Evolutionary conservation across 2,888 invertebrate species (phyloP).

Genomic region (Eupithecia pulchellata): DNA sequence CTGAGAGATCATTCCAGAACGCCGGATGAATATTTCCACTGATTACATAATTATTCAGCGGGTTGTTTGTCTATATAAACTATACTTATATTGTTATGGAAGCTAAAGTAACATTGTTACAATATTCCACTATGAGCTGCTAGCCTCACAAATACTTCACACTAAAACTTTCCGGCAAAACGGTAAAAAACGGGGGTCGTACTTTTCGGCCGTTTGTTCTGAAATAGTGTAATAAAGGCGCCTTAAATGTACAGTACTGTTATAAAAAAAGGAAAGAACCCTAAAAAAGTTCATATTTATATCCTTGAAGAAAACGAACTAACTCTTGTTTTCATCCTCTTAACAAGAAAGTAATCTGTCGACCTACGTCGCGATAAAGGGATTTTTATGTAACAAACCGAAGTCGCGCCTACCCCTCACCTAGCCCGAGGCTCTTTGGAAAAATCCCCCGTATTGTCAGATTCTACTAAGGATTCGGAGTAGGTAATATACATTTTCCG

Average conservation of each 20-base stretch:
- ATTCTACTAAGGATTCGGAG: conserved; percentile 78
- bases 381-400: conserved; percentile 84
- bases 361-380: conserved; percentile 82
- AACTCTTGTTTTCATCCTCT: conserved; percentile 83
- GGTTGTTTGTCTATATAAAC: background rate
- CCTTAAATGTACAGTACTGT: conserved; percentile 63
- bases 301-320: conserved; percentile 77
- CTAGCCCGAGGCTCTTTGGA: conserved; percentile 79
- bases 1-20: conserved; percentile 76
- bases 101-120: conserved; percentile 33
- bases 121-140: conserved; percentile 29
- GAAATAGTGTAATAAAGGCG: conserved; percentile 56
- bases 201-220: conserved; percentile 46
- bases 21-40: conserved; percentile 68
- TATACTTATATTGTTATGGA: background rate
- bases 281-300: conserved; percentile 76
- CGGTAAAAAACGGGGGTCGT: conserved; percentile 48
- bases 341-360: conserved; percentile 85
- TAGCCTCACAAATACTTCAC: conserved; percentile 42
- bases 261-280: conserved; percentile 61
- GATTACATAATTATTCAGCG: conserved; percentile 54
- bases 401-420: conserved; percentile 83
- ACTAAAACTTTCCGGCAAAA: conserved; percentile 48
- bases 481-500: conserved; percentile 79
- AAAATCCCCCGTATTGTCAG: conserved; percentile 81